Conservation (phyloP, 2,113 vertebrate genomes). For the Sinocyclocheilus grahami region DNA sequence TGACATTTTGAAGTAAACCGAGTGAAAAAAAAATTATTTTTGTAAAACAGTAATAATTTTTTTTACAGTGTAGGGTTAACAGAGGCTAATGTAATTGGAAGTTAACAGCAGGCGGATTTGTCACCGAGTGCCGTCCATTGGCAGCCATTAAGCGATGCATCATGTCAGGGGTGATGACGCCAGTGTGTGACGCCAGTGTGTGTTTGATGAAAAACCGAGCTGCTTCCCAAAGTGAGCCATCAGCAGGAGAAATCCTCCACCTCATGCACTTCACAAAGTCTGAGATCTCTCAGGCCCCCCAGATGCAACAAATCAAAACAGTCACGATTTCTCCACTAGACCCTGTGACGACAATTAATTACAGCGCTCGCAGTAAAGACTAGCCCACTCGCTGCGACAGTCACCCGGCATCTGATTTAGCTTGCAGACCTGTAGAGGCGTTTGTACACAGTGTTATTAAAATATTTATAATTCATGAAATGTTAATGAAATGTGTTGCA, state of each 20-base stretch:
- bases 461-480: constrained; percentile 35
- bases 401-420: constrained; percentile 22
- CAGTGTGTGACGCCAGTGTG: not conserved
- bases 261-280: constrained; percentile 45
- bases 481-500: constrained; percentile 4
- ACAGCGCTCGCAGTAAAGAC: constrained; percentile 39
- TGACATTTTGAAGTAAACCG: not conserved
- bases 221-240: constrained; percentile 35
- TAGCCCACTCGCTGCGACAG: constrained; percentile 20
- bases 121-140: not conserved
- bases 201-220: constrained; percentile 21
- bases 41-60: not conserved
- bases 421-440: constrained; percentile 21
- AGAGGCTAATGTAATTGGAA: not conserved
- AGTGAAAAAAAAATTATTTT: not conserved
- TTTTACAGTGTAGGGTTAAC: not conserved
- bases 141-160: not conserved
- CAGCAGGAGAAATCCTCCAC: constrained; percentile 54
- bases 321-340: constrained; percentile 49
- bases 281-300: constrained; percentile 46
- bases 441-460: constrained; percentile 8
- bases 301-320: constrained; percentile 56
- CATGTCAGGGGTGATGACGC: constrained; percentile 17
- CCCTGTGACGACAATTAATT: constrained; percentile 60
- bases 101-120: not conserved